phyloP scores from a whole-genome alignment of 2,113 vertebrate species.

The Globicephala melas region DNA sequence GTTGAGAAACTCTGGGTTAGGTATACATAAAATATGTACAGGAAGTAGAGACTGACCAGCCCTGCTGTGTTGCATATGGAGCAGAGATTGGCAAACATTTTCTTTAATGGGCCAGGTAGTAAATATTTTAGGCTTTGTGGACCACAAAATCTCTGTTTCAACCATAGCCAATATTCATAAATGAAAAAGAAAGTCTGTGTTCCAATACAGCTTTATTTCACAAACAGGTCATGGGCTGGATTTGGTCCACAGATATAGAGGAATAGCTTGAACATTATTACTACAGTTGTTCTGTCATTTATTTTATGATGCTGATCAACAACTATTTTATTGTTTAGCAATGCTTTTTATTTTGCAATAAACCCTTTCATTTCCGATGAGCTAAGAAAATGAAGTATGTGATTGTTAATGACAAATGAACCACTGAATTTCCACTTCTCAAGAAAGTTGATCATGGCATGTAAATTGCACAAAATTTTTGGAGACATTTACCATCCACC shows the following conservation, averaged over 20 bases:
- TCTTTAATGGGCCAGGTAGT: not conserved
- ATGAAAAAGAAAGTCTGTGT: not conserved
- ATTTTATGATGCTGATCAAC: not conserved
- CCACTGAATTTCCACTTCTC: not conserved
- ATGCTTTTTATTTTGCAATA: constrained; percentile 20
- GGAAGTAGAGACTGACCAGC: not conserved
- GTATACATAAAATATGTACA: not conserved
- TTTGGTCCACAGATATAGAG: not conserved
- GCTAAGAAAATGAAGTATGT: not conserved
- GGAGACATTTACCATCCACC: not conserved
- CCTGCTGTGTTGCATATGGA: not conserved
- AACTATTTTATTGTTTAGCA: constrained; percentile 10
- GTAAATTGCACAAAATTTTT: not conserved
- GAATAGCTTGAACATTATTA: not conserved
- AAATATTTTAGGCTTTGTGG: constrained; percentile 20
- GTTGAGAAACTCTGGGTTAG: not conserved
- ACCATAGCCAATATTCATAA: not conserved
- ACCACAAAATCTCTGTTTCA: not conserved
- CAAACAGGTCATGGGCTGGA: not conserved
- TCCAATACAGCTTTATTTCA: constrained; percentile 32
- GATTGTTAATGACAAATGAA: constrained; percentile 6
- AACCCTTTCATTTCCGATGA: not conserved
- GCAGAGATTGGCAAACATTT: not conserved
- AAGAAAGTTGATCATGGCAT: constrained; percentile 1
- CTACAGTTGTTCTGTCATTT: not conserved